Percentiles rank a stretch among this genome's conserved stretches.
phyloP scores from a whole-genome alignment of 2,888 invertebrate genomes.

The Mythimna ferrago region DNA sequence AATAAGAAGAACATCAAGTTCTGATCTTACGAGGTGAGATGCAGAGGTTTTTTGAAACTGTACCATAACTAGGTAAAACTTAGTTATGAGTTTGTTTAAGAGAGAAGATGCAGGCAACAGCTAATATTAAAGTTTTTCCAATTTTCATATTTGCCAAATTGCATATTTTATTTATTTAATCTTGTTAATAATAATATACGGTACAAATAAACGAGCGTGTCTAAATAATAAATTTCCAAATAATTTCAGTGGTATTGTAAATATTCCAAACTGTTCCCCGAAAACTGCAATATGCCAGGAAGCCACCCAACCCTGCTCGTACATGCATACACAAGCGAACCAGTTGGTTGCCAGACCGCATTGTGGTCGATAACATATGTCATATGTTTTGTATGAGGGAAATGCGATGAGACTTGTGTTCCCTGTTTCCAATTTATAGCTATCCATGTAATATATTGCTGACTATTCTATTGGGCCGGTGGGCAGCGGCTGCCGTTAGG shows the following conservation, averaged over 20 bases:
- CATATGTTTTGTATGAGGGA: conserved; percentile 48
- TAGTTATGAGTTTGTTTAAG: neutral
- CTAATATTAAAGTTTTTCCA: neutral
- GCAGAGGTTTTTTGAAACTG: neutral
- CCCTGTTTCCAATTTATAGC: conserved; percentile 3
- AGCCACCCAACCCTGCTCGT: conserved; percentile 9
- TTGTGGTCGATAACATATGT: conserved; percentile 52
- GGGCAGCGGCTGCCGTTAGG: too few species aligned
- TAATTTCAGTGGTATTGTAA: conserved; percentile 9
- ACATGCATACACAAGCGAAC: conserved; percentile 31
- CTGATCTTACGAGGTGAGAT: too few species aligned
- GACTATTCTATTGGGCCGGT: too few species aligned
- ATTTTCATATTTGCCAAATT: too few species aligned
- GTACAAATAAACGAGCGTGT: neutral
- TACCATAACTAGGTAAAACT: neutral
- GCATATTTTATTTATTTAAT: neutral
- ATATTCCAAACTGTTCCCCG: conserved; percentile 17
- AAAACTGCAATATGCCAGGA: conserved; percentile 43
- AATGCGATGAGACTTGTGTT: conserved; percentile 33
- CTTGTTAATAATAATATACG: neutral
- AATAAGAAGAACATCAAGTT: neutral
- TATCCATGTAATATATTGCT: conserved; percentile 4
- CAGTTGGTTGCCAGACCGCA: conserved; percentile 58
- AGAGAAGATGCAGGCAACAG: neutral
- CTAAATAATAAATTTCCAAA: conserved; percentile 11